Evolutionary conservation across 2,888 invertebrate species (phyloP).

Genomic region (Digitonthophagus gazella): DNA sequence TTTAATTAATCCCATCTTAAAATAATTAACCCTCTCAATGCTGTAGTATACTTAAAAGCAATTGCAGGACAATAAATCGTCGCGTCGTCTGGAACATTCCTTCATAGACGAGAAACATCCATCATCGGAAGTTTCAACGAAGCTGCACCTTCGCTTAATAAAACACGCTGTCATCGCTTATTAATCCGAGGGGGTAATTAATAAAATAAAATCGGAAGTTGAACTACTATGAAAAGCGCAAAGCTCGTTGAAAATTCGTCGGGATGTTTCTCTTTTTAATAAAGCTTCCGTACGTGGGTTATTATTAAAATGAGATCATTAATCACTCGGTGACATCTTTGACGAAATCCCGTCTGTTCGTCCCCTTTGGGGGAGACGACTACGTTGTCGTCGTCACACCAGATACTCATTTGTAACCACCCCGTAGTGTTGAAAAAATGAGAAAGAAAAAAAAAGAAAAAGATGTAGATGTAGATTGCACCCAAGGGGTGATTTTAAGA

Average conservation of each 20-base stretch:
- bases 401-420: neutral
- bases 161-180: constrained; percentile 5
- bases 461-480: neutral
- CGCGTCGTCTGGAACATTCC: neutral
- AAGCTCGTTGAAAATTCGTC: too few species aligned
- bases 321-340: constrained; percentile 52
- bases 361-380: neutral
- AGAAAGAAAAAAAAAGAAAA: too few species aligned
- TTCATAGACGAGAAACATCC: neutral
- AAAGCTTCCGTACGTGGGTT: constrained; percentile 50
- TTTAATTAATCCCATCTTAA: too few species aligned
- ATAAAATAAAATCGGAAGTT: constrained; percentile 39
- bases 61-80: neutral
- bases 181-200: constrained; percentile 40
- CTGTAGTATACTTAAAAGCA: neutral
- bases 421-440: too few species aligned
- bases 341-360: constrained; percentile 42
- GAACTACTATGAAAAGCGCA: too few species aligned
- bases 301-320: constrained; percentile 55
- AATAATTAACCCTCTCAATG: neutral
- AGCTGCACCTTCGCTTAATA: neutral
- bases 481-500: neutral
- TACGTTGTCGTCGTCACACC: neutral
- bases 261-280: constrained; percentile 42
- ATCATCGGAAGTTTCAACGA: neutral